Evolutionary conservation across 2,888 invertebrate species (phyloP), one percentile per base, ranked within the genome.

Genomic region (Pandemis cinnamomeana): DNA sequence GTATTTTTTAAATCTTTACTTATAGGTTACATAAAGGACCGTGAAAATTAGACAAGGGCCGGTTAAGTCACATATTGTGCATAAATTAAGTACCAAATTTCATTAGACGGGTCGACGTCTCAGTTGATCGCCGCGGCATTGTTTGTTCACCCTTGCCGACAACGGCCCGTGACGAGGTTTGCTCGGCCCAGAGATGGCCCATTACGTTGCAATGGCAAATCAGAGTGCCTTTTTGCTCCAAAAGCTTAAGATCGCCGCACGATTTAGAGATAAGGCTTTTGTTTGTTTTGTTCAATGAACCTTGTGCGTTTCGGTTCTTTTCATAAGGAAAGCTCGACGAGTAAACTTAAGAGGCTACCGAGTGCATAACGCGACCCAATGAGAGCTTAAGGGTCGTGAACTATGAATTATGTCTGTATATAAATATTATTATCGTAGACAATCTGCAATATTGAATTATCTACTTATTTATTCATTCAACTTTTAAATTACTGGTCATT

Each of bases 131-230:
- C n/a, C 69, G 53, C 36, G 64, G n/a, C 66, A 61, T 53, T 67
- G 73, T 74, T 66, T 67, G 70, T 60, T 61, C 70, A 53, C 77
- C 78, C 78, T 78, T 74, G 76, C 10, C 77, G 78, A 84, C 81
- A 82, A 84, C 83, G 81, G 83, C 80, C 79, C 72, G 78, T 85
- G 87, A 89, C 89, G 82, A 89, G 87, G 87, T 87, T 87, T 85
- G 79, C 82, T 79, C 76, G 78, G 74, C 79, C 84, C 83, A 80
- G 84, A 87, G 83, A 89, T 85, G 82, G 82, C 80, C 87, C 83
- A 85, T 89, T 88, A 87, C 80, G 80, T 80, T 78, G 81, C 79
- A 82, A 81, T 82, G 78, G 78, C 70, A 70, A 73, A 61, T 72
- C 68, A 66, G 69, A 75, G 48, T 55, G 42, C 58, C 72, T 67